Percentiles rank a stretch among this genome's conserved stretches.
Evolutionary conservation across 2,113 vertebrate genomes (phyloP).

Genomic region (Cettia cetti): DNA sequence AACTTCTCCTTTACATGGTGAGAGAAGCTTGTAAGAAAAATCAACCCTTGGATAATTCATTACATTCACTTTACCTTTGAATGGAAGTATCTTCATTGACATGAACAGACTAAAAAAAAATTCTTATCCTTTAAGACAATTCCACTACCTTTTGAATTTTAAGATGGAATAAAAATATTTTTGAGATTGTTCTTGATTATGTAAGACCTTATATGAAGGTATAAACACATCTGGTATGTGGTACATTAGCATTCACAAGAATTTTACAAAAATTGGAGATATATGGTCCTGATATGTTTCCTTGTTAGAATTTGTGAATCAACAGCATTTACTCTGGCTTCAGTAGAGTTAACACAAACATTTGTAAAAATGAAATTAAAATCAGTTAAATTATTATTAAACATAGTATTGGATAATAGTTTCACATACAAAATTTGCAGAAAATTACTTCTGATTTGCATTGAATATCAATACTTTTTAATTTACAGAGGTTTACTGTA

Average conservation of each 20-base stretch:
- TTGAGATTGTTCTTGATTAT: not conserved
- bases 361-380: not conserved
- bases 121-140: not conserved
- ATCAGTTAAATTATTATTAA: not conserved
- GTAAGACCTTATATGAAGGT: not conserved
- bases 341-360: not conserved
- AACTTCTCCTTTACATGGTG: not conserved
- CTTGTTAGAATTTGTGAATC: not conserved
- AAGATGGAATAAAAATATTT: not conserved
- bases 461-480: not conserved
- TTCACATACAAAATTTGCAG: not conserved
- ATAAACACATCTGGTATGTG: not conserved
- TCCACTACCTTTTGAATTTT: not conserved
- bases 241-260: not conserved
- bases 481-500: not conserved
- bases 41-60: not conserved
- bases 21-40: not conserved
- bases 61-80: not conserved
- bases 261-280: not conserved
- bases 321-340: not conserved
- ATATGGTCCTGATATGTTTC: not conserved
- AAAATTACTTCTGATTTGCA: not conserved
- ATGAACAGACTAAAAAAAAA: not conserved
- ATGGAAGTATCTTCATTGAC: not conserved
- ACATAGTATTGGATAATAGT: not conserved